Base-by-base conservation (phyloP, 2,113 vertebrate species). In the Solea solea region DNA sequence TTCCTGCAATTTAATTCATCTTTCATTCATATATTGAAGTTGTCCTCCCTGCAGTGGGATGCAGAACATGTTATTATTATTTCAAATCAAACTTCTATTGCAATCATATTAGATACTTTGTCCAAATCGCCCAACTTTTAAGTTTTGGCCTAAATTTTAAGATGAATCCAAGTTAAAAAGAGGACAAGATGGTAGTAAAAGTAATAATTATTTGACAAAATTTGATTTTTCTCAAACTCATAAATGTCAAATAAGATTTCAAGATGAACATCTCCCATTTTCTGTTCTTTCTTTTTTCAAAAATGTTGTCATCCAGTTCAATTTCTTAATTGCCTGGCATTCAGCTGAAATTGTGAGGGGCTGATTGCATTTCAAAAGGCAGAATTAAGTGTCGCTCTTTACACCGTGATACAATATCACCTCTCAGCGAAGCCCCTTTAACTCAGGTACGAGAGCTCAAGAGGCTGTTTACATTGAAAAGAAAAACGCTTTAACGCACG, bases 311-410 rank as follows among this genome's bases (percentile, higher is more conserved):
- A 74, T 76, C 78, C 82, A 71, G 89, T 91, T 91, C 84, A 82
- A 63, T 85, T 78, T 86, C 82, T 64, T 91, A 90, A 92, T 91
- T 88, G 81, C 88, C 76, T 9, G 39, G 64, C 91, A 90, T 92
- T 93, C 89, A 92, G 80, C 74, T 79, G 70, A 65, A 81, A 86
- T 86, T 89, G 73, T 85, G 83, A 84, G 76, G 66, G 53, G 71
- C 87, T 90, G 89, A 91, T 91, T 93, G 90, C 89, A 91, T 91
- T 90, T 93, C 90, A 91, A 91, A 91, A 90, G 85, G 83, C 82
- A 81, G 83, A 82, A 85, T 85, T 91, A 78, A 81, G 69, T 51
- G n/a, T 82, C 74, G 85, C 90, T 91, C 83, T 89, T 88, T 80
- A 83, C 81, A 56, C 76, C 9, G 57, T 55, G 63, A 82, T 78